A percentile compares a stretch with the other conserved stretches of the same genome.
phyloP scores from a whole-genome alignment of 1,140 invertebrate genomes.

The Augochlora pura region DNA sequence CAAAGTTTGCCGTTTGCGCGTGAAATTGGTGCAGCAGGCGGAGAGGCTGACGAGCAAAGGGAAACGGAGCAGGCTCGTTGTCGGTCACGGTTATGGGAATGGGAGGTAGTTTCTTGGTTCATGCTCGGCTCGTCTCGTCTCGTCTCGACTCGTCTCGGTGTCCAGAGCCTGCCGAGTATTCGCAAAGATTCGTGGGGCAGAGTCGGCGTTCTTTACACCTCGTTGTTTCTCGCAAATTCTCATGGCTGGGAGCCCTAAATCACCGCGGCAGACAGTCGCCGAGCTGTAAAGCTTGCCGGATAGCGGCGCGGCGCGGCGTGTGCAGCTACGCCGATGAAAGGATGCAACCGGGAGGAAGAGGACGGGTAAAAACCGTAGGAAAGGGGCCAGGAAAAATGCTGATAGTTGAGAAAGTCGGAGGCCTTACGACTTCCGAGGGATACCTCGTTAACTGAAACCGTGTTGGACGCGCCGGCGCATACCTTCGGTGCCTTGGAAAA shows the following conservation, averaged over 20 bases:
- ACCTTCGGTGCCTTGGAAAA: too few species aligned
- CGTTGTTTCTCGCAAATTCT: slow-evolving; percentile 63
- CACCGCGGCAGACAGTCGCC: slow-evolving; percentile 50
- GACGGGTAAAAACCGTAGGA: slow-evolving; percentile 29
- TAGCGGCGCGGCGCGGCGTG: not conserved
- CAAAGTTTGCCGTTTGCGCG: not conserved
- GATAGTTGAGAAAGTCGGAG: slow-evolving; percentile 29
- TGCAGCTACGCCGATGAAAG: slow-evolving; percentile 14
- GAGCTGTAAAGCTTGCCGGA: slow-evolving; percentile 51
- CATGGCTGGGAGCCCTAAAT: slow-evolving; percentile 56
- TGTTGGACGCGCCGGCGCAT: too few species aligned
- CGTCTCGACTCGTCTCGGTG: not conserved
- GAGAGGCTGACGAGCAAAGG: not conserved
- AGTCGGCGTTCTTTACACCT: slow-evolving; percentile 61
- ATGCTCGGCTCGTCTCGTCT: slow-evolving; percentile 11
- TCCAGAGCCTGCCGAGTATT: slow-evolving; percentile 15
- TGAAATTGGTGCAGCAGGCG: slow-evolving; percentile 1
- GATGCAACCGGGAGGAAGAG: not conserved
- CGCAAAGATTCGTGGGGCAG: slow-evolving; percentile 52
- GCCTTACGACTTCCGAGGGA: slow-evolving; percentile 4
- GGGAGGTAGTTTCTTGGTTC: slow-evolving; percentile 60
- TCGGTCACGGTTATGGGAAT: slow-evolving; percentile 61
- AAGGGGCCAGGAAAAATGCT: slow-evolving; percentile 28
- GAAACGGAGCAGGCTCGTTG: slow-evolving; percentile 14
- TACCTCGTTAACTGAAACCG: slow-evolving; percentile 16